phyloP scores from a whole-genome alignment of 2,888 invertebrate species.

The Diaperis boleti region DNA sequence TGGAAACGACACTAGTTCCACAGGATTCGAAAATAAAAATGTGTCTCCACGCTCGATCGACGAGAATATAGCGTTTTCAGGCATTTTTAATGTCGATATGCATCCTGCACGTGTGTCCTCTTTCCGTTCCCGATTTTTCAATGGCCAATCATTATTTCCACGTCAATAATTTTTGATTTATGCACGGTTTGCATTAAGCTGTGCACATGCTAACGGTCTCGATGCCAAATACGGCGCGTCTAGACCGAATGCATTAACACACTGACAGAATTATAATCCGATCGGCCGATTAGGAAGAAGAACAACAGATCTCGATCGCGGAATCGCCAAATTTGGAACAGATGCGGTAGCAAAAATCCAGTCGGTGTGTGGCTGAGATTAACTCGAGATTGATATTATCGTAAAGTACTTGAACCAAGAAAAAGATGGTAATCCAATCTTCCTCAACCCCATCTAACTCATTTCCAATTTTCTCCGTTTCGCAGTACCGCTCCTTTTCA shows the following conservation, averaged over 20 bases:
- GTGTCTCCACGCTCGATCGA: not conserved
- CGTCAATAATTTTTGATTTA: constrained; percentile 33
- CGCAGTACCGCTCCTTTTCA: too few relatives aligned
- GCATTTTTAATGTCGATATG: constrained; percentile 1
- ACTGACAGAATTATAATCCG: constrained; percentile 38
- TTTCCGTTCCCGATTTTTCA: constrained; percentile 6
- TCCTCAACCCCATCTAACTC: too few relatives aligned
- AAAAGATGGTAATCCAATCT: too few relatives aligned
- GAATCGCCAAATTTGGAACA: constrained; percentile 8
- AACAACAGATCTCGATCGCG: constrained; percentile 2
- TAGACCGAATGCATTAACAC: constrained; percentile 38
- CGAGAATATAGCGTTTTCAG: not conserved
- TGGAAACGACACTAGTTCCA: too few relatives aligned
- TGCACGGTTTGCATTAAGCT: constrained; percentile 24
- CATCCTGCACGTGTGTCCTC: constrained; percentile 32
- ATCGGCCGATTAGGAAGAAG: constrained; percentile 23
- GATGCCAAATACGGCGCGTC: constrained; percentile 36
- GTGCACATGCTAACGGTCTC: constrained; percentile 32
- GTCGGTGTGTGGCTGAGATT: too few relatives aligned
- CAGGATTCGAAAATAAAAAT: too few relatives aligned
- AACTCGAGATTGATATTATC: too few relatives aligned
- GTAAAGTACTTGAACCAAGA: too few relatives aligned
- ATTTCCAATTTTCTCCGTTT: too few relatives aligned
- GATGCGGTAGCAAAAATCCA: too few relatives aligned
- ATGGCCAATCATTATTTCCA: constrained; percentile 5